Evolutionary conservation across 2,113 vertebrate genomes (phyloP).

Genomic region (Coptodon bakossiorum): DNA sequence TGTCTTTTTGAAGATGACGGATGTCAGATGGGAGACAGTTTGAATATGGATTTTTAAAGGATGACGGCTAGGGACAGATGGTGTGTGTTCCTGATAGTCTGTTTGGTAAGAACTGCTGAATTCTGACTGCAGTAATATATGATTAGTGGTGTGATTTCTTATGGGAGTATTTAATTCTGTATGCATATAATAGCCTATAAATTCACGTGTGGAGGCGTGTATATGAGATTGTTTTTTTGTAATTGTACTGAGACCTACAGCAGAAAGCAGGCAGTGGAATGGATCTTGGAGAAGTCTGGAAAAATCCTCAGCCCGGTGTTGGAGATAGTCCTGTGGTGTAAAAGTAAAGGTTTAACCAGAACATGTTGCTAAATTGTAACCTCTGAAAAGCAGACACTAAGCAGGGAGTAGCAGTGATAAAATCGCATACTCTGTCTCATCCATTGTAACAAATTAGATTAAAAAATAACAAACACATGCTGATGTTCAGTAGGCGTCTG

Average conservation of each 20-base stretch:
- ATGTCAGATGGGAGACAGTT: background rate
- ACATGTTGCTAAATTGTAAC: constrained; percentile 6
- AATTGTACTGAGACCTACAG: constrained; percentile 52
- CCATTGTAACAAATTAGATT: background rate
- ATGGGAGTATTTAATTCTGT: background rate
- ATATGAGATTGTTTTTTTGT: background rate
- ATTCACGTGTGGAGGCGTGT: background rate
- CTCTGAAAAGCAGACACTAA: background rate
- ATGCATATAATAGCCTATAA: background rate
- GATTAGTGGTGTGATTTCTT: background rate
- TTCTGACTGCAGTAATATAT: background rate
- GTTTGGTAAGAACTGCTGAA: background rate
- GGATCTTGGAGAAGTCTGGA: constrained; percentile 64
- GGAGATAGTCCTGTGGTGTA: constrained; percentile 57
- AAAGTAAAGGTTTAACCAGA: constrained; percentile 6
- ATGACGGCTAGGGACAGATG: background rate
- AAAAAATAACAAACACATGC: background rate
- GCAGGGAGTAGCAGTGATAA: background rate
- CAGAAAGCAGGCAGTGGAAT: constrained; percentile 43
- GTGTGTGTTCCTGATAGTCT: background rate
- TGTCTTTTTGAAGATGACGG: background rate
- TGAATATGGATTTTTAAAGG: background rate
- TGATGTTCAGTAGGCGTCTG: background rate
- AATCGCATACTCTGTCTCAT: background rate
- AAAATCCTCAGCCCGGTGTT: constrained; percentile 62